phyloP scores from a whole-genome alignment of 2,113 vertebrate species.

The Hemicordylus capensis region DNA sequence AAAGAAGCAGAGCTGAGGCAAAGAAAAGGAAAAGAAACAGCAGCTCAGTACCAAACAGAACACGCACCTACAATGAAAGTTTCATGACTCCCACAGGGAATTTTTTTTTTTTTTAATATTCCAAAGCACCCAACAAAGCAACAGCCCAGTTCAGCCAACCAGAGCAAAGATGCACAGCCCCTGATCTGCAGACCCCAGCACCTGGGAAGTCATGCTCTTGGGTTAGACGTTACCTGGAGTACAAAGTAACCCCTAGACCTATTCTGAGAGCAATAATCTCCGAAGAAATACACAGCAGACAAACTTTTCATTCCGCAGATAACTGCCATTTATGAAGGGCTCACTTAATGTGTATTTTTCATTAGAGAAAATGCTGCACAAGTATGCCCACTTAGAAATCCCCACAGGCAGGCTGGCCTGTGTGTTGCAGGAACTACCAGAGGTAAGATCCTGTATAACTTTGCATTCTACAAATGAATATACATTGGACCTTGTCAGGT shows the following conservation, averaged over 20 bases:
- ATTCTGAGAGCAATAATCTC: background rate
- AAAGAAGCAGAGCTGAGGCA: background rate
- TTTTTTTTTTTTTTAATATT: too few relatives aligned
- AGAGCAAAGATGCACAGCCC: background rate
- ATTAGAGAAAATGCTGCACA: background rate
- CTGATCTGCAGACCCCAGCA: background rate
- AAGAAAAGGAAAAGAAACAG: background rate
- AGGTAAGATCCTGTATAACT: background rate
- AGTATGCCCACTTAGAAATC: background rate
- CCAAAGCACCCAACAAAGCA: background rate
- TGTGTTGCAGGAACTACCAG: background rate
- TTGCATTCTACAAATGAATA: background rate
- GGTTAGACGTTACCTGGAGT: background rate
- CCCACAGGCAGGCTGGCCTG: too few relatives aligned
- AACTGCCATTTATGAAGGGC: background rate
- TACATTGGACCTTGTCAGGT: background rate
- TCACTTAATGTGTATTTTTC: background rate
- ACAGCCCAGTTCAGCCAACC: background rate
- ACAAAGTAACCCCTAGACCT: background rate
- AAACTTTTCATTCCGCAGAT: background rate
- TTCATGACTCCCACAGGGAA: background rate
- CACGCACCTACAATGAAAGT: background rate
- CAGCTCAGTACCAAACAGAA: background rate
- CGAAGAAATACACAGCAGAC: background rate
- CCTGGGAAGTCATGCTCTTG: background rate